phyloP scores from a whole-genome alignment of 2,888 invertebrate genomes.

The Cremastobaeus sp. region DNA sequence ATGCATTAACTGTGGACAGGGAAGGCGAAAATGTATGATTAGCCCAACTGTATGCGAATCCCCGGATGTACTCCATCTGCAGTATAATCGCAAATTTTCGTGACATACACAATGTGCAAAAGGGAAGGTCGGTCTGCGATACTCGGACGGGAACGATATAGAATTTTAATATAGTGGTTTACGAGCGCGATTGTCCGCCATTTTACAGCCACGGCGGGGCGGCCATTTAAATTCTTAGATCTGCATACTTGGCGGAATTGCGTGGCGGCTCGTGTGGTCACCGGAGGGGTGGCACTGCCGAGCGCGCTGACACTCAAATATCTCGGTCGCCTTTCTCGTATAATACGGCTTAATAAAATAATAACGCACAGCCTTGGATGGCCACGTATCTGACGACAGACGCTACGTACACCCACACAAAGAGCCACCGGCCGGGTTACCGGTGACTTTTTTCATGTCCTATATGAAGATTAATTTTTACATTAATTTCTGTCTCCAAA shows the following conservation, averaged over 20 bases:
- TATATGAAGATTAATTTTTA: constrained; percentile 12
- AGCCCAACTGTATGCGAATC: constrained; percentile 43
- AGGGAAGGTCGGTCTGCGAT: constrained; percentile 57
- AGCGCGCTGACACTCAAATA: constrained; percentile 68
- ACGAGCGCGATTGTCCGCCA: constrained; percentile 76
- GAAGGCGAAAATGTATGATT: constrained; percentile 50
- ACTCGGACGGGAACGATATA: constrained; percentile 71
- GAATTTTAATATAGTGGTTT: constrained; percentile 74
- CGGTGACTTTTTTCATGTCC: constrained; percentile 3
- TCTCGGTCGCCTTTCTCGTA: constrained; percentile 68
- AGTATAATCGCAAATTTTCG: constrained; percentile 59
- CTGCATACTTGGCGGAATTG: constrained; percentile 78
- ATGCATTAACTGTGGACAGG: constrained; percentile 48
- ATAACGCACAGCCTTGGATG: constrained; percentile 68
- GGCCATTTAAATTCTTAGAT: constrained; percentile 78
- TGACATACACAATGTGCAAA: constrained; percentile 55
- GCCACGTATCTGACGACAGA: constrained; percentile 56
- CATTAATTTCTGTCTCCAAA: constrained; percentile 5
- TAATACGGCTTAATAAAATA: constrained; percentile 75
- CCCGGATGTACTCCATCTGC: constrained; percentile 55
- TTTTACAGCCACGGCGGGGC: constrained; percentile 75
- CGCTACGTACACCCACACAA: constrained; percentile 12
- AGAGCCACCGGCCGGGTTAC: background rate
- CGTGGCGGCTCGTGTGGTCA: constrained; percentile 66
- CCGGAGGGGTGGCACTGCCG: constrained; percentile 26